Evolutionary conservation across 1,140 invertebrate genomes (phyloP).

Genomic region (Lordiphosa mommai): DNA sequence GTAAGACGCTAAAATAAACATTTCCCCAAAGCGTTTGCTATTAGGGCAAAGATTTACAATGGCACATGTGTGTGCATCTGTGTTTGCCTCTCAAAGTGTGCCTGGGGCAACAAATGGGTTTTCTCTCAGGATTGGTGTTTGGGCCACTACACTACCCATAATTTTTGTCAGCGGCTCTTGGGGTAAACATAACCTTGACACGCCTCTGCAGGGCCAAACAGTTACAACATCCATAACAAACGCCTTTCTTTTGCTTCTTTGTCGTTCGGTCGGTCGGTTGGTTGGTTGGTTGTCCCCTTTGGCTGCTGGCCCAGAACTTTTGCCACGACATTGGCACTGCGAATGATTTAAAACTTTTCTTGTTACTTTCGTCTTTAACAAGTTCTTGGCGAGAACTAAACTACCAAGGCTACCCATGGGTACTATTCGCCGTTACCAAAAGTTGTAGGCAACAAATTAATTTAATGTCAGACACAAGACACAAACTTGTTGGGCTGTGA

Average conservation of each 20-base stretch:
- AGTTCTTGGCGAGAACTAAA: conserved; percentile 18
- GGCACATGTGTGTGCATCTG: neutral
- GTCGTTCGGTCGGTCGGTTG: neutral
- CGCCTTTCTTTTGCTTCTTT: too few species aligned
- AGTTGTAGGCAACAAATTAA: conserved; percentile 75
- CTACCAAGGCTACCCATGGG: conserved; percentile 37
- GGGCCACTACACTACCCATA: conserved; percentile 19
- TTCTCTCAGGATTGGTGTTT: conserved; percentile 5
- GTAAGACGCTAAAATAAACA: conserved; percentile 48
- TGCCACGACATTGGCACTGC: conserved; percentile 48
- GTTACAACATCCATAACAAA: conserved; percentile 32
- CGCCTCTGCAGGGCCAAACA: conserved; percentile 15
- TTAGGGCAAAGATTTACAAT: conserved; percentile 52
- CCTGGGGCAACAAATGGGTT: conserved; percentile 9
- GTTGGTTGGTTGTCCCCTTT: neutral
- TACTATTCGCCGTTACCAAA: conserved; percentile 57
- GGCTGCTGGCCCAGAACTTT: conserved; percentile 18
- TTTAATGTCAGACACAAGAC: conserved; percentile 71
- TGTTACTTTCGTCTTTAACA: conserved; percentile 75
- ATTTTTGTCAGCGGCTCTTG: too few species aligned
- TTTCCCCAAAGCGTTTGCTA: conserved; percentile 45
- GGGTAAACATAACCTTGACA: conserved; percentile 33
- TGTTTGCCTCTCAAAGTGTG: too few species aligned
- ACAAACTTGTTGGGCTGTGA: conserved; percentile 56
- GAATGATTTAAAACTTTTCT: conserved; percentile 76